Evolutionary conservation across 2,888 invertebrate genomes (phyloP).

Genomic region (Linyphia triangularis): DNA sequence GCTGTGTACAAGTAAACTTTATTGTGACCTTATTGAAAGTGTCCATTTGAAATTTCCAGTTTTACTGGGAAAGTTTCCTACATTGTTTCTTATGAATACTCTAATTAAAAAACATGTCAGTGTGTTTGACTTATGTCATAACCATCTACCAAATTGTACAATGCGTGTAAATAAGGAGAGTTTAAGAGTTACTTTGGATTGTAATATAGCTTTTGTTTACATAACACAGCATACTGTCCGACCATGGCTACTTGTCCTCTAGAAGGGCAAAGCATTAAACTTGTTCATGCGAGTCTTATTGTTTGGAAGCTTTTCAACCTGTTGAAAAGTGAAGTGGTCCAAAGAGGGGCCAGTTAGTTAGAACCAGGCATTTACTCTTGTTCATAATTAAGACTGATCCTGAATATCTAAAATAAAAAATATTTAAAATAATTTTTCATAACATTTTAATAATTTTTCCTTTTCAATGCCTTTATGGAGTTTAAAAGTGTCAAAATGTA

Average conservation of each 20-base stretch:
- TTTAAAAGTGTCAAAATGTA: not conserved
- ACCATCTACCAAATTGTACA: slow-evolving; percentile 3
- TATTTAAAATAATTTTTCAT: slow-evolving; percentile 6
- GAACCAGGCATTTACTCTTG: not conserved
- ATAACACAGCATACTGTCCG: no score
- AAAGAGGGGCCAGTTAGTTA: no score
- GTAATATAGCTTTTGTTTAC: slow-evolving; percentile 14
- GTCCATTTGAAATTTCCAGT: not conserved
- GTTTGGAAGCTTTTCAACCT: no score
- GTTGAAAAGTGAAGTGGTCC: no score
- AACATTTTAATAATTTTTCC: slow-evolving; percentile 1
- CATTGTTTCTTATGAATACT: not conserved
- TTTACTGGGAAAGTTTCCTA: not conserved
- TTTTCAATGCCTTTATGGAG: not conserved
- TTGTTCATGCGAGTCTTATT: no score
- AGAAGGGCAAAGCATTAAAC: no score
- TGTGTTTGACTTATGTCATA: not conserved
- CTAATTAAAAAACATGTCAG: not conserved
- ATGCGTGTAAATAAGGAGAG: slow-evolving; percentile 36
- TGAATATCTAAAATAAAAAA: not conserved
- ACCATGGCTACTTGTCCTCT: no score
- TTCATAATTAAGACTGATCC: not conserved
- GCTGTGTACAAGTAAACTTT: not conserved
- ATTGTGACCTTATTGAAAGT: not conserved
- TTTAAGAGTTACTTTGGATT: not conserved